Percentiles rank a stretch among this genome's conserved stretches.
phyloP scores from a whole-genome alignment of 1,140 invertebrate species.

The Meloidogyne chitwoodi region DNA sequence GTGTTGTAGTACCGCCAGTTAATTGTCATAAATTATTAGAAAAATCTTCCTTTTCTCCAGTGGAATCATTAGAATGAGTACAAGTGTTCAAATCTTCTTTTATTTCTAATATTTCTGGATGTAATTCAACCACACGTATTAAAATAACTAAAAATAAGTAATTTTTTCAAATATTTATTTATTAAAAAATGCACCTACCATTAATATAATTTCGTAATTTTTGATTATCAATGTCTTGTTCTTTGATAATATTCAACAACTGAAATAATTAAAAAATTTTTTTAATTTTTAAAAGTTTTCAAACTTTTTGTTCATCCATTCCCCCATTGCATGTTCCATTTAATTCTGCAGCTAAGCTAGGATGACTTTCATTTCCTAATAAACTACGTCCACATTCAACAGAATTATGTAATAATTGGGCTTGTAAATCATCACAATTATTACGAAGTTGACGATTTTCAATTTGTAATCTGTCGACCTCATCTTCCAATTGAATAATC shows the following conservation, averaged over 20 bases:
- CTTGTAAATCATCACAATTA: slow-evolving; percentile 24
- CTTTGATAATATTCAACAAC: slow-evolving; percentile 40
- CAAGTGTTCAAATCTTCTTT: slow-evolving; percentile 31
- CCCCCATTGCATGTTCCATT: slow-evolving; percentile 20
- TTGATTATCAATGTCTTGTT: slow-evolving; percentile 46
- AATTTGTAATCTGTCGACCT: slow-evolving; percentile 25
- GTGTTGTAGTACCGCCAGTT: slow-evolving; percentile 7
- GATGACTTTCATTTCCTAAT: slow-evolving; percentile 31
- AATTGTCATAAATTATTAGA: slow-evolving; percentile 8
- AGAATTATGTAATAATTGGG: slow-evolving; percentile 35
- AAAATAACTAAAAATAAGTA: slow-evolving; percentile 24
- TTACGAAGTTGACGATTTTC: slow-evolving; percentile 38
- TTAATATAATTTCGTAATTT: slow-evolving; percentile 42
- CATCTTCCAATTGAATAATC: slow-evolving; percentile 37
- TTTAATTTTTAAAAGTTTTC: not conserved
- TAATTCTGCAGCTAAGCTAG: slow-evolving; percentile 45
- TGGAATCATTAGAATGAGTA: not conserved
- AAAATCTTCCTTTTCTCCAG: not conserved
- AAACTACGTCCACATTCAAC: slow-evolving; percentile 38
- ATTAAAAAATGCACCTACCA: not conserved
- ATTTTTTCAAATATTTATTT: not conserved
- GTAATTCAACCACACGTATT: slow-evolving; percentile 34
- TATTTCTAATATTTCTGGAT: slow-evolving; percentile 45
- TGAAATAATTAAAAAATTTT: slow-evolving; percentile 18
- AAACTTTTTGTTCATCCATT: slow-evolving; percentile 39